Percentiles rank a stretch among this genome's conserved stretches.
These are phyloP conservation scores for Oscheius sp. DNA, from an alignment of 2,888 invertebrate species.

Conservation along the genomic window DNA sequence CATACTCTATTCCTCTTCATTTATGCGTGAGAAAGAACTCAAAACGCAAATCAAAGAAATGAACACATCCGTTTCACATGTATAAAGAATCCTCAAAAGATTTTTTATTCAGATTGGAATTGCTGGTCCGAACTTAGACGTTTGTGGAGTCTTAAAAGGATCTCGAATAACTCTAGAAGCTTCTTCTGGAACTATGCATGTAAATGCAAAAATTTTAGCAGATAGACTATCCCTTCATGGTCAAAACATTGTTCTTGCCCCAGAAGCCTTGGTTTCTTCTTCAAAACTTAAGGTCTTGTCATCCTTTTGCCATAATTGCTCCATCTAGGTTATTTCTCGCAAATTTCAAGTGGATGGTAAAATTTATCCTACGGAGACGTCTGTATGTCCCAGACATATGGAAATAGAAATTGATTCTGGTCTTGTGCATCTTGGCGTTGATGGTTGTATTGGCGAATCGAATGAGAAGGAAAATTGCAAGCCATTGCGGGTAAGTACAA, in stretches of 20 bases:
- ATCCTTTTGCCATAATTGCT: neutral
- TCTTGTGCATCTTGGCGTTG: slow-evolving; percentile 54
- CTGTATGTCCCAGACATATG: neutral
- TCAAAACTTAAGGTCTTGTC: slow-evolving; percentile 36
- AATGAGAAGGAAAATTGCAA: slow-evolving; percentile 38
- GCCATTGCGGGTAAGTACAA: neutral
- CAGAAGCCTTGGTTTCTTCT: slow-evolving; percentile 48
- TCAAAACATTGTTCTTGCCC: slow-evolving; percentile 51
- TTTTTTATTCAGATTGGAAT: slow-evolving; percentile 40
- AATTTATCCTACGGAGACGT: slow-evolving; percentile 41
- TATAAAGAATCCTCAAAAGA: slow-evolving; percentile 1
- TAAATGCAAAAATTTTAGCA: slow-evolving; percentile 41
- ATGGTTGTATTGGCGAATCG: slow-evolving; percentile 49
- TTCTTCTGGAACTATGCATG: slow-evolving; percentile 54
- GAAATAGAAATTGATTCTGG: slow-evolving; percentile 30
- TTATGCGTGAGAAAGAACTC: slow-evolving; percentile 48
- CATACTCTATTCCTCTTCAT: slow-evolving; percentile 43
- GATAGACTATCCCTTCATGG: slow-evolving; percentile 40
- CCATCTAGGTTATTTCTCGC: slow-evolving; percentile 39
- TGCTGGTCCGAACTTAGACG: slow-evolving; percentile 55
- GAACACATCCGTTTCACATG: slow-evolving; percentile 44
- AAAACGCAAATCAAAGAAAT: slow-evolving; percentile 53
- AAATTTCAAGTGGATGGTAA: slow-evolving; percentile 52
- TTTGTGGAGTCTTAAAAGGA: slow-evolving; percentile 48
- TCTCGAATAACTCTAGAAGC: slow-evolving; percentile 49